Percentiles rank a stretch among this genome's conserved stretches.
Evolutionary conservation across 2,888 invertebrate species (phyloP).

Genomic region (Pheosia tremula): DNA sequence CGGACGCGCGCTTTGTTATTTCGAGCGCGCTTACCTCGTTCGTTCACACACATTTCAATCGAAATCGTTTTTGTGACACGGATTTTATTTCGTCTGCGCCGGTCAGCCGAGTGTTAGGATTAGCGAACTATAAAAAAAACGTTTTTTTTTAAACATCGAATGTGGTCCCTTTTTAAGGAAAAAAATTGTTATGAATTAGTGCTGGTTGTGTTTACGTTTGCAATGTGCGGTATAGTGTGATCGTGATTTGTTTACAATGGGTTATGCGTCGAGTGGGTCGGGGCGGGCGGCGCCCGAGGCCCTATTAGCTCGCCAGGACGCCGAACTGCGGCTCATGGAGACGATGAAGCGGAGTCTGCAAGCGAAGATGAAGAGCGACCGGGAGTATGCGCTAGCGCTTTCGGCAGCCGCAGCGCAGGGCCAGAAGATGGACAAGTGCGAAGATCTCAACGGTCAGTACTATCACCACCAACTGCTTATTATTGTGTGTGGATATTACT

Average conservation of each 20-base stretch:
- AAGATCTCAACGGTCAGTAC: conserved; percentile 86
- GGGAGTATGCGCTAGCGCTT: conserved; percentile 94
- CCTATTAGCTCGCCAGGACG: conserved; percentile 94
- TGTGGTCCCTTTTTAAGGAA: conserved; percentile 33
- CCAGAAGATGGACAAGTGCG: conserved; percentile 91
- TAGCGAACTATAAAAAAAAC: conserved; percentile 35
- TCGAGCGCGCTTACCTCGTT: conserved; percentile 42
- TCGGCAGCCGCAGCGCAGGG: conserved; percentile 92
- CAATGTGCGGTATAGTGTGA: conserved; percentile 67
- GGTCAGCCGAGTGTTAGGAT: conserved; percentile 37
- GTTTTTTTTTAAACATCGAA: conserved; percentile 22
- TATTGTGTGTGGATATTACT: too few relatives aligned
- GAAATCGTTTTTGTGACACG: conserved; percentile 49
- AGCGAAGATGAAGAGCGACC: conserved; percentile 95
- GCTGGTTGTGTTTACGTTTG: conserved; percentile 72
- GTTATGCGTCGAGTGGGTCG: conserved; percentile 94
- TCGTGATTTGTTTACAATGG: conserved; percentile 84
- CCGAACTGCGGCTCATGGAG: conserved; percentile 96
- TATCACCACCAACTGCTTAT: conserved; percentile 12
- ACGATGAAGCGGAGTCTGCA: conserved; percentile 94
- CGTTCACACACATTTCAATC: conserved; percentile 44
- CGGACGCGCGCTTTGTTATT: conserved; percentile 58
- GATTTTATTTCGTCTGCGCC: conserved; percentile 48
- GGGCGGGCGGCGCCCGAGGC: conserved; percentile 96
- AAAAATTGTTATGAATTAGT: conserved; percentile 73